Base-by-base conservation (phyloP, 2,888 invertebrate genomes). In the Gortyna flavago region DNA sequence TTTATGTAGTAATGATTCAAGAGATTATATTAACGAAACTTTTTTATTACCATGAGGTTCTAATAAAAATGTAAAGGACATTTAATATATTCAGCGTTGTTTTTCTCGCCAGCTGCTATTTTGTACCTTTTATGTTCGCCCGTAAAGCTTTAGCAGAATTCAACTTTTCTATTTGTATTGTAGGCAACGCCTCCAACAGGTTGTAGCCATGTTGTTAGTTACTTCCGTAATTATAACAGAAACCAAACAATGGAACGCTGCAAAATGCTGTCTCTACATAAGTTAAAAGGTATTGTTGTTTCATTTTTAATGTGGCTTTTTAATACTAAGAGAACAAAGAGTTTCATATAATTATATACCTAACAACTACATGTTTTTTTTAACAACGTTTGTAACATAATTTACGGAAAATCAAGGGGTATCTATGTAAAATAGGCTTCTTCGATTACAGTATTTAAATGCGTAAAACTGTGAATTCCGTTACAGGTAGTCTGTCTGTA, bases 211-310 rank as follows among this genome's bases (percentile, higher is more conserved):
- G 81, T 80, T 88, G 86, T 85, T 87, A 88, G 78, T 83, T 80
- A 82, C 84, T 84, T 83, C 81, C 83, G 86, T 85, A 87, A 88
- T 87, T 84, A 86, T 87, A 84, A 88, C 80, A 85, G 79, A 79
- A 83, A 77, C 72, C 77, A 88, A 88, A 89, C 87, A 89, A 88
- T 80, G 81, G 80, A 71, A 72, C 72, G 74, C 66, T 76, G 81
- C 75, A 85, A 84, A 87, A 85, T 79, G 68, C 73, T 81, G 81
- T 84, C 80, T 84, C 76, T 85, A 79, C 70, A 78, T 77, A 85
- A 81, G 80, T 73, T 84, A 79, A 82, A 81, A 84, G 71, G 71
- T 75, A 79, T 83, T 71, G 67, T 85, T 78, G 75, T 69, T 72
- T 75, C 57, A 29, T 81, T 84, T 79, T 81, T 72, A 80, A 83